These are phyloP conservation scores for Agrilus cyanescens DNA, from an alignment of 2,888 invertebrate genomes.

Conservation along the genomic window DNA sequence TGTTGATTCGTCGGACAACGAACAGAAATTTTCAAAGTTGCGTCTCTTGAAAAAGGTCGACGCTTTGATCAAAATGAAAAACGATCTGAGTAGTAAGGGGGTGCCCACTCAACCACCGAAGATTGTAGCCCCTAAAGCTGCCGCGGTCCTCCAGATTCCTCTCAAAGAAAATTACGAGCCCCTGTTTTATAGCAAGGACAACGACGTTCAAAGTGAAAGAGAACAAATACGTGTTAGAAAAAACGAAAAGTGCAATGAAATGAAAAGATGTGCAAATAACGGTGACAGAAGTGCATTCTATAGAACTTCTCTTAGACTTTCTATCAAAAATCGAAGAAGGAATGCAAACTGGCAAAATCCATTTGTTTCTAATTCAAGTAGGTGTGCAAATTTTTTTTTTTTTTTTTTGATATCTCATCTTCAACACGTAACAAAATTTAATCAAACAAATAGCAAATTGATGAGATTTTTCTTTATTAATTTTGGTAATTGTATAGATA, in stretches of 20 bases:
- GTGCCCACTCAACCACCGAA: conserved; percentile 32
- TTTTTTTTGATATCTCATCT: no score
- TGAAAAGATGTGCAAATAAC: no score
- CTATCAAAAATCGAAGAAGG: conserved; percentile 23
- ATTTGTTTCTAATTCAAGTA: conserved; percentile 22
- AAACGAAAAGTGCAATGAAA: conserved; percentile 21
- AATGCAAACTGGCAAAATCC: conserved; percentile 19
- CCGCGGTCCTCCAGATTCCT: conserved; percentile 48
- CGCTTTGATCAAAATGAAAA: conserved; percentile 16
- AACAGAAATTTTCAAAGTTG: conserved; percentile 11
- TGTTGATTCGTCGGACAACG: conserved; percentile 15
- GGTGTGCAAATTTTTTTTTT: conserved; percentile 8
- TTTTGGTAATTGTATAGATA: no score
- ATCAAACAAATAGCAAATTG: no score
- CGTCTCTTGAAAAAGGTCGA: conserved; percentile 19
- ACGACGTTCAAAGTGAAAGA: conserved; percentile 19
- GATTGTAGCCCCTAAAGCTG: conserved; percentile 49
- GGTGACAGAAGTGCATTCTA: conserved; percentile 22
- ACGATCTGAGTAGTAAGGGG: conserved; percentile 19
- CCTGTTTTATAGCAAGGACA: conserved; percentile 10
- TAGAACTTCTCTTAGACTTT: conserved; percentile 27
- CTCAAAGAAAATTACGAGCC: conserved; percentile 23
- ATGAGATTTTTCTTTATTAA: no score
- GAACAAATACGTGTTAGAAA: conserved; percentile 38
- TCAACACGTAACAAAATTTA: no score